Evolutionary conservation across 2,113 vertebrate species (phyloP).

Genomic region (Catharus bicknelli): DNA sequence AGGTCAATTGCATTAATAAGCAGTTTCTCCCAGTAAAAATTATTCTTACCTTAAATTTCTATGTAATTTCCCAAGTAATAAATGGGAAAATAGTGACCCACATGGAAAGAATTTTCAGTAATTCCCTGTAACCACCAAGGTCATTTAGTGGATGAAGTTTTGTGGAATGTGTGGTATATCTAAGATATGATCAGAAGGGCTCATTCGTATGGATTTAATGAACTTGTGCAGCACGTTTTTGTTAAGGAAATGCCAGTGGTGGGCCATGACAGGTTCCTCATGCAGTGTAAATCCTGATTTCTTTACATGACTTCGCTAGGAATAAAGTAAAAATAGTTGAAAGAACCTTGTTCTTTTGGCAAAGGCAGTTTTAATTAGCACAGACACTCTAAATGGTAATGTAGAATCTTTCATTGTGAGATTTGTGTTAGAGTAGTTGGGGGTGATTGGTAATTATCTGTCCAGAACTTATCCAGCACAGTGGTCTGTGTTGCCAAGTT

Average conservation of each 20-base stretch:
- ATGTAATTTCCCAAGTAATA: neutral
- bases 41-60: neutral
- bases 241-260: neutral
- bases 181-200: neutral
- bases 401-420: neutral
- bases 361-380: neutral
- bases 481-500: neutral
- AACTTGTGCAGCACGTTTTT: neutral
- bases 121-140: neutral
- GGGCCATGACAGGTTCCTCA: neutral
- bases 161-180: neutral
- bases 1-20: neutral
- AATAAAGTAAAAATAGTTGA: neutral
- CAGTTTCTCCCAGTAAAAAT: neutral
- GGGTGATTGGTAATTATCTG: neutral
- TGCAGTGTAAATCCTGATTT: neutral
- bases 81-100: neutral
- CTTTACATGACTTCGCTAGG: neutral
- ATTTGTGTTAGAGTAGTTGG: neutral
- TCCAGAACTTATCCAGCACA: neutral
- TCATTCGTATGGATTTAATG: neutral
- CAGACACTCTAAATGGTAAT: neutral
- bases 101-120: neutral
- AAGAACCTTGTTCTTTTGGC: neutral
- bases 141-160: neutral